phyloP scores from a whole-genome alignment of 2,113 vertebrate species.

The Mus pahari region DNA sequence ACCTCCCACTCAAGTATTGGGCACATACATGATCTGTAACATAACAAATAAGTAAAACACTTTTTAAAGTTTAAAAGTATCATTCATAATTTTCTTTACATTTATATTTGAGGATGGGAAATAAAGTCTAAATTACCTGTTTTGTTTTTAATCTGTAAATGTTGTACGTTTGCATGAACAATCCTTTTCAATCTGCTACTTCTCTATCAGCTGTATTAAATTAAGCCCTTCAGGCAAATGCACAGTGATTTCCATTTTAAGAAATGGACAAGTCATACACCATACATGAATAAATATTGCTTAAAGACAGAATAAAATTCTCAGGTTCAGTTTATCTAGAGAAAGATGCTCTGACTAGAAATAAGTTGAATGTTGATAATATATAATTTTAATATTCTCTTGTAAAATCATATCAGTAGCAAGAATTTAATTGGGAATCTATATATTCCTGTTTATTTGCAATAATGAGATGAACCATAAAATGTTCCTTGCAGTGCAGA shows the following conservation, averaged over 20 bases:
- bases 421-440: background rate
- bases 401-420: conserved; percentile 6
- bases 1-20: background rate
- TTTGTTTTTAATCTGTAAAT: background rate
- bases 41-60: background rate
- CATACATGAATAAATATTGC: background rate
- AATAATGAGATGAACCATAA: background rate
- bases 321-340: background rate
- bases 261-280: background rate
- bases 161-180: background rate
- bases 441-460: background rate
- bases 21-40: rapidly evolving
- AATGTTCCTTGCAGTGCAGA: background rate
- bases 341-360: background rate
- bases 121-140: background rate
- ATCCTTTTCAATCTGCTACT: background rate
- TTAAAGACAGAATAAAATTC: conserved; percentile 4
- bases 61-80: background rate
- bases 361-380: background rate
- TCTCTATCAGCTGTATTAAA: conserved; percentile 7
- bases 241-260: background rate
- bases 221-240: conserved; percentile 19
- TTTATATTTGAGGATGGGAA: background rate
- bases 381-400: conserved; percentile 34
- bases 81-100: background rate